Evolutionary conservation across 2,113 vertebrate species (phyloP), one percentile per base, ranked within the genome.

Genomic region (Pseudolaguvia tuberculata): DNA sequence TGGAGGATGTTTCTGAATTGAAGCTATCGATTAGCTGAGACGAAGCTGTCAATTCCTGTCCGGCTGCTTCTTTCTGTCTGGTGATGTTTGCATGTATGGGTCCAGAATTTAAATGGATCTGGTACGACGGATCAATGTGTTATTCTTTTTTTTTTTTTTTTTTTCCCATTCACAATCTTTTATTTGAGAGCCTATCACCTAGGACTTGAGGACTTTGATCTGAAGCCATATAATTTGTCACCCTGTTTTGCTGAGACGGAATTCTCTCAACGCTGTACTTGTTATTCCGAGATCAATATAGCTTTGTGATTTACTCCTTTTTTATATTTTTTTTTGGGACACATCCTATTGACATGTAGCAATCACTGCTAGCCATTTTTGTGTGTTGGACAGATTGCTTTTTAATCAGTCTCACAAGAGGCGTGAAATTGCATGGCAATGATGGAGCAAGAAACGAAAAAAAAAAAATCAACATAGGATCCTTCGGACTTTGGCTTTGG

Each of bases 1-100:
- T 78, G 73, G 74, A 84, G 70, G 80, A 77, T 76, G 80, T 72
- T 81, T 83, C 77, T 82, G 72, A 82, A 84, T 82, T 83, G 85
- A 85, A 84, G 72, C 18, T 77, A 87, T 86, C 75, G 82, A 86
- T 86, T 81, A 68, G 50, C 50, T 57, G 63, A 81, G 81, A 83
- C 83, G 83, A 84, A 85, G 62, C 82, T 86, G 84, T 77, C 84
- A 85, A 82, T 84, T 85, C 76, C 73, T 77, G 74, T 85, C 63
- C 18, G 15, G 58, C 8, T 17, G 47, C 57, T 84, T 84, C 80
- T 82, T 83, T 81, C 76, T 77, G 52, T 72, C 66, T 78, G 70
- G 50, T 56, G 72, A 14, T 80, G 67, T 77, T 84, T 56, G 68
- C 80, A 65, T 75, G 75, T 58, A 21, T 62, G 45, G 71, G 48